A percentile compares a stretch with the other conserved stretches of the same genome.
These are phyloP conservation scores for Polia nebulosa DNA, from an alignment of 2,888 invertebrate genomes.

Conservation along the genomic window DNA sequence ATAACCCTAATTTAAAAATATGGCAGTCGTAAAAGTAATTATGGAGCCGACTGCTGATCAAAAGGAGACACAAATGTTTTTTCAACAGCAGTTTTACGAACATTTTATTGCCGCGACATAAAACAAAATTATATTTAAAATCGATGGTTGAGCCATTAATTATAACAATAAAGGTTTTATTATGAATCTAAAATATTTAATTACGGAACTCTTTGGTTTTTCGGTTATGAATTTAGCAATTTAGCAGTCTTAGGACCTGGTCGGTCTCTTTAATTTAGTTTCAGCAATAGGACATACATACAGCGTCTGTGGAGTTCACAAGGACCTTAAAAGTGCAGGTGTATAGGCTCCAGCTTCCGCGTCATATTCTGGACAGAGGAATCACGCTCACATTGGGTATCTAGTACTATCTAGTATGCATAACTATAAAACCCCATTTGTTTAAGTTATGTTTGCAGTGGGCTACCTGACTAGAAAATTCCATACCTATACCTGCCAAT, in stretches of 20 bases:
- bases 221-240: slow-evolving; percentile 1
- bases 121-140: slow-evolving; percentile 59
- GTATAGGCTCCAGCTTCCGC: no score
- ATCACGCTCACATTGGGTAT: no score
- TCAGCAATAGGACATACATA: neutral
- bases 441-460: no score
- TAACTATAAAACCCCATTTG: no score
- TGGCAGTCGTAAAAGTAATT: slow-evolving; percentile 59
- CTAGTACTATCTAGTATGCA: no score
- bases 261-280: neutral
- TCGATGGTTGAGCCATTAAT: slow-evolving; percentile 47
- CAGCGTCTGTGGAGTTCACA: no score
- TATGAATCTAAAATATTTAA: slow-evolving; percentile 38
- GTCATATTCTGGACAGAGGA: no score
- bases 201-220: slow-evolving; percentile 20
- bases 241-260: neutral
- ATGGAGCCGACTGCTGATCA: slow-evolving; percentile 41
- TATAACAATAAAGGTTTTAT: slow-evolving; percentile 56
- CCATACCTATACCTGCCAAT: no score
- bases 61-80: slow-evolving; percentile 53
- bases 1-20: slow-evolving; percentile 57
- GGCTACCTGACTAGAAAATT: no score
- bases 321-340: no score
- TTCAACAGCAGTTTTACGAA: slow-evolving; percentile 55
- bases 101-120: slow-evolving; percentile 57